Conservation (phyloP, 2,113 vertebrate genomes). For the Tamias sibiricus region DNA sequence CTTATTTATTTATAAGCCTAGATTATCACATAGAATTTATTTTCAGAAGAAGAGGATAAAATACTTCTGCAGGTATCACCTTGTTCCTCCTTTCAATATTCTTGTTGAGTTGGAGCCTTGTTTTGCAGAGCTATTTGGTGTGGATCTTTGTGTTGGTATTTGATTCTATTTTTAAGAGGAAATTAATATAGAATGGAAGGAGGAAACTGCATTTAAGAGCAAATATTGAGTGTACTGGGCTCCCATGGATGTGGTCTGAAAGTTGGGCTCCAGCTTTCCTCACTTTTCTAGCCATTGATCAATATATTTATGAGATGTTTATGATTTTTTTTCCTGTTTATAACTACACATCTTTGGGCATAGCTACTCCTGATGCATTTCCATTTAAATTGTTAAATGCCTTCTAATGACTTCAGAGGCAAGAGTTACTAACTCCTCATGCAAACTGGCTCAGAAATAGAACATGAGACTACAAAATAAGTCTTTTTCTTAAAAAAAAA, state of each 20-base stretch:
- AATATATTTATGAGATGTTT: constrained; percentile 26
- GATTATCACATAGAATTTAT: not conserved
- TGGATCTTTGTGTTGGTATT: not conserved
- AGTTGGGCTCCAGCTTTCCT: not conserved
- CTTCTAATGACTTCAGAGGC: constrained; percentile 9
- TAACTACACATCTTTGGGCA: not conserved
- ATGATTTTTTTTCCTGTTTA: not conserved
- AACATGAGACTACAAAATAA: not conserved
- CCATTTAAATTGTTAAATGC: constrained; percentile 32
- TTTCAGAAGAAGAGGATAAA: constrained; percentile 35
- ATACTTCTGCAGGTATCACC: not conserved
- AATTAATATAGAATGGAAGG: not conserved
- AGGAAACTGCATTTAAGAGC: not conserved
- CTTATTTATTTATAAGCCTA: constrained; percentile 65
- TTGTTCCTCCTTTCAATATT: not conserved
- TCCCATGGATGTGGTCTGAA: not conserved
- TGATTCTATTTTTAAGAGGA: not conserved
- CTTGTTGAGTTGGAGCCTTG: not conserved
- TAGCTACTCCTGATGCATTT: not conserved
- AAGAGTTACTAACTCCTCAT: not conserved
- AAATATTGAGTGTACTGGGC: not conserved
- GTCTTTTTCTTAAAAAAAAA: constrained; percentile 10
- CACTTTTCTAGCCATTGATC: not conserved
- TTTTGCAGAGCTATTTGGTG: not conserved
- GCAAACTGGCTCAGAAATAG: not conserved